phyloP scores from a whole-genome alignment of 2,113 vertebrate species.

The Mus musculus region DNA sequence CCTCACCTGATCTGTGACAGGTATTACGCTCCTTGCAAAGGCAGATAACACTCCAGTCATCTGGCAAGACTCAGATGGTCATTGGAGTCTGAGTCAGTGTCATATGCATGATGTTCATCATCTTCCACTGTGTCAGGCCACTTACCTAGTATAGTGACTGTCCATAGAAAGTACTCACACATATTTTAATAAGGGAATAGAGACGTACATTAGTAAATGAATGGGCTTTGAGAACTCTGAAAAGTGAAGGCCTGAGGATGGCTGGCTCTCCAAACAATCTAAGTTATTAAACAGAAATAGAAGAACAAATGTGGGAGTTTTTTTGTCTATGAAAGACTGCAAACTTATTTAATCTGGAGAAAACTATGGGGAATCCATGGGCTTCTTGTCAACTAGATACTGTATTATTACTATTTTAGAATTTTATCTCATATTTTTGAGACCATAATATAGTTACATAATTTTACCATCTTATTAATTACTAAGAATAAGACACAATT shows the following conservation, averaged over 20 bases:
- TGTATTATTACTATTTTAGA: not conserved
- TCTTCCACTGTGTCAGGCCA: not conserved
- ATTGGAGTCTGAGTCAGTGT: not conserved
- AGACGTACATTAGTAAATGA: not conserved
- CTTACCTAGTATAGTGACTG: not conserved
- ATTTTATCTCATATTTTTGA: not conserved
- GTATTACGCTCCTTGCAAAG: not conserved
- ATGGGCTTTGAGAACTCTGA: not conserved
- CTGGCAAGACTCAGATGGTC: not conserved
- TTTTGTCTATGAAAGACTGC: constrained; percentile 6
- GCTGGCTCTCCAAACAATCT: not conserved
- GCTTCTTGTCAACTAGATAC: not conserved
- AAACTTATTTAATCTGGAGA: constrained; percentile 11
- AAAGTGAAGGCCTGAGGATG: not conserved
- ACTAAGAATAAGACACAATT: not conserved
- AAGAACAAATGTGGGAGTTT: not conserved
- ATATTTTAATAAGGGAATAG: not conserved
- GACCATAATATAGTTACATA: not conserved
- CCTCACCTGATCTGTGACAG: not conserved
- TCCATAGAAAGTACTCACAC: constrained; percentile 17
- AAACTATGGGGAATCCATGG: not conserved
- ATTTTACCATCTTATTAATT: not conserved
- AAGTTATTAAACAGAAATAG: constrained; percentile 5
- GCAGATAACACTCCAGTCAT: not conserved
- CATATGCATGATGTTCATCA: not conserved